These are phyloP conservation scores for Phymanthus crucifer DNA, from an alignment of 92 coral and sea anemone species.

Conservation along the genomic window DNA sequence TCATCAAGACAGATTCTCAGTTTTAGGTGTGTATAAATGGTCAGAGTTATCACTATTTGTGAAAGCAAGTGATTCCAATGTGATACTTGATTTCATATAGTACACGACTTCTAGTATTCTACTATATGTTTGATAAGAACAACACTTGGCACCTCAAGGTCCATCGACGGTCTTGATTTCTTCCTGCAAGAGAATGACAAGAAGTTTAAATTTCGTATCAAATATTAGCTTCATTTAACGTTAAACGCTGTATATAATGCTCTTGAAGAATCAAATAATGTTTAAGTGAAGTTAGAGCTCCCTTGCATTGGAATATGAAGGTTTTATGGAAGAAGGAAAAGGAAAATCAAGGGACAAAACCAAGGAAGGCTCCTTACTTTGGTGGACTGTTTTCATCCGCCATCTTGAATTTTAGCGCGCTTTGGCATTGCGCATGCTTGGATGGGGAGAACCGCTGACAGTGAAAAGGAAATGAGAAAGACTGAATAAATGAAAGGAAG, in stretches of 20 bases:
- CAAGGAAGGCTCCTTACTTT: conserved; percentile 12
- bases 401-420: conserved; percentile 82
- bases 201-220: neutral
- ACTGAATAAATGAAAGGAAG: neutral
- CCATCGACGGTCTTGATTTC: conserved; percentile 25
- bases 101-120: neutral
- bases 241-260: neutral
- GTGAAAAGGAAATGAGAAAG: too few species aligned
- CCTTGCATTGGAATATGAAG: neutral
- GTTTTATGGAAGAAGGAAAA: neutral
- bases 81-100: too few species aligned
- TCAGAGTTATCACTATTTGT: too few species aligned
- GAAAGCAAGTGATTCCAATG: too few species aligned
- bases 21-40: too few species aligned
- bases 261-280: neutral
- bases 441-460: neutral
- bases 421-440: conserved; percentile 14
- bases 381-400: conserved; percentile 57
- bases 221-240: neutral
- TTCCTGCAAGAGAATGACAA: neutral
- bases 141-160: conserved; percentile 35
- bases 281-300: neutral
- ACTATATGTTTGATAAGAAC: neutral
- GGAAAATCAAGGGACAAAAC: neutral
- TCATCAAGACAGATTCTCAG: too few species aligned